Base-by-base conservation (phyloP, 2,797 vertebrate genomes). In the Sebastes wilsoni region DNA sequence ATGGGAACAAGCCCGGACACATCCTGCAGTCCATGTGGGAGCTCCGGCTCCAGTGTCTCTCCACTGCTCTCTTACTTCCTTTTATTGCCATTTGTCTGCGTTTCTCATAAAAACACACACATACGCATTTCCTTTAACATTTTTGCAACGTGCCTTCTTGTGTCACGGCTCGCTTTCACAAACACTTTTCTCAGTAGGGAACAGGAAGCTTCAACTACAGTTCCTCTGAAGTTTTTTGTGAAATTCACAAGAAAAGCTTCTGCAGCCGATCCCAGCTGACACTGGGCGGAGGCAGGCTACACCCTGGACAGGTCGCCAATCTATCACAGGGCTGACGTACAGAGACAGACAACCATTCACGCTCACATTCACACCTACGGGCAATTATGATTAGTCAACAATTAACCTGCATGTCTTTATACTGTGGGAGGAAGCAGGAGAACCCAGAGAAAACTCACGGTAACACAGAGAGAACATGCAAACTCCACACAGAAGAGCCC, bases 1-100 rank as follows among this genome's bases (percentile, higher is more conserved):
- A 81, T 66, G 81, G 64, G 72, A 92, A 93, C 94, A 92, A 83
- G 92, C 60, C 88, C 2, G 10, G 82, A 83, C 92, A 87, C 36
- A 84, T 87, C 77, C 81, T 36, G 2, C 61, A 56, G 68, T 60
- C 49, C 32, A 46, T 42, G 75, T 69, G 75, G 59, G 62, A 84
- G 79, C 77, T 67, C 65, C 5, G 70, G 42, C 86, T 84, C 62
- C 72, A 8, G 28, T 7, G 64, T 56, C 36, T 66, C 66, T 64
- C 32, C 54, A 55, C 66, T 55, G 25, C 20, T 6, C 70, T 71
- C 73, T 64, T 8, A 61, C 55, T 83, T 88, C 75, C 74, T 59
- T 81, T 81, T 84, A 81, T 46, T 77, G 67, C 70, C 55, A 59
- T 34, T 83, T 46, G 69, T 81, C 77, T 58, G 56, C 20, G 46